Base-by-base conservation (phyloP, 23 tunicate species). In the Botrylloides violaceus region DNA sequence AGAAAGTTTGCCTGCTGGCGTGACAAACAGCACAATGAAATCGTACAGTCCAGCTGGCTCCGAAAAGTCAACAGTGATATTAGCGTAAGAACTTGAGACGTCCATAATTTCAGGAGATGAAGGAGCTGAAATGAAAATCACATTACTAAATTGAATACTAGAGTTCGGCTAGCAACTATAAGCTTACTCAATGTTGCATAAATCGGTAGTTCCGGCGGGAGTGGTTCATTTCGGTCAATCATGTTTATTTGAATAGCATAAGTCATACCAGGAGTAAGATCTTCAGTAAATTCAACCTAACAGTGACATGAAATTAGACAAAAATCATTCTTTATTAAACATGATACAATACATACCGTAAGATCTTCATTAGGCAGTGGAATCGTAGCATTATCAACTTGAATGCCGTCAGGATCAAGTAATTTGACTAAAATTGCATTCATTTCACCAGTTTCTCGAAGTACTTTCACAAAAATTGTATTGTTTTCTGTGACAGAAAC, bases 241-340 rank as follows among this genome's bases (percentile, higher is more conserved):
- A 55, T n/a, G 15, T 58, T 55, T 3, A 32, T 29, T 23, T 3
- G 15, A 3, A 72, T 32, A 3, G 35, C n/a, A 53, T 72, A 72
- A 7, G 64, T 29, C 49, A 43, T 73, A 27, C 86, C 86, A 24
- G 86, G 79, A 9, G 32, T 47, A 9, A 81, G 56, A 27, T 75
- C 63, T 60, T 71, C 58, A 19, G 75, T 49, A 50, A 81, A 81
- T 50, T 81, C 86, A 49, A 70, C 58, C 86, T 81, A 33, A 30
- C 43, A 35, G 25, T 19, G 43, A 68, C 34, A 60, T 20, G 4
- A 9, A 58, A 58, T 4, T 23, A 4, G 23, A 58, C 12, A 47
- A 47, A 47, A 47, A 47, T 47, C 12, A 47, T 47, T 12, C 12
- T 47, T 47, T 47, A 18, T 18, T 12, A 47, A 47, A 47, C 12